Evolutionary conservation across 2,797 vertebrate genomes (phyloP), one percentile per base, ranked within the genome.

Genomic region (Podarcis siculus): DNA sequence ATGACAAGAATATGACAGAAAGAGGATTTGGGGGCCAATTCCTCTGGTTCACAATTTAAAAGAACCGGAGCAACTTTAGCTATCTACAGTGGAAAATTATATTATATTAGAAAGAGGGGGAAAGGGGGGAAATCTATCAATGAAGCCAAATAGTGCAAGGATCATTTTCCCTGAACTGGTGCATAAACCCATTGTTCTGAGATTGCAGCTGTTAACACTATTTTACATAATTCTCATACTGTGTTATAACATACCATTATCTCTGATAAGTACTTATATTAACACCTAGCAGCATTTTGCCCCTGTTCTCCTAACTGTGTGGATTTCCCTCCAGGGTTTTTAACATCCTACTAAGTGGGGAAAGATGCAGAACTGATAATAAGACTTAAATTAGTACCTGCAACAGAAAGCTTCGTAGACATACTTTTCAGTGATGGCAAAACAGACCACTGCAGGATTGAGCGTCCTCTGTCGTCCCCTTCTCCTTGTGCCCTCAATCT

Each of bases 1-100:
- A 49, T 78, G 35, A 87, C 89, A 88, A 90, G 45, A 49, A 17
- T 58, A 77, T 61, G 79, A 85, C 64, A 86, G 5, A 89, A 94
- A 90, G 30, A 1, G 79, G 32, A 90, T 89, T 92, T 91, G 86
- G 88, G 27, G 83, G n/a, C 80, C 0, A 0, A 75, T 7, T 82
- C 25, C 35, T 92, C 83, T 67, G 4, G 42, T 87, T 77, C 25
- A 82, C 9, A 61, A 37, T 82, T 86, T 87, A 13, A 85, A 86
- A 37, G 0, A 2, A 77, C 72, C 82, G 80, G 8, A 75, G 37
- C 75, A 0, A 37, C 0, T 83, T 89, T 86, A 85, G 3, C 23
- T 91, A 86, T 85, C 45, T 89, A 35, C 3, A 90, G 58, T 55
- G 30, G 69, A 1, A 37, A 7, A 85, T 87, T 89, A 73, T 83